Evolutionary conservation across 2,797 vertebrate genomes (phyloP).

Genomic region (Sebastes matsubarae): DNA sequence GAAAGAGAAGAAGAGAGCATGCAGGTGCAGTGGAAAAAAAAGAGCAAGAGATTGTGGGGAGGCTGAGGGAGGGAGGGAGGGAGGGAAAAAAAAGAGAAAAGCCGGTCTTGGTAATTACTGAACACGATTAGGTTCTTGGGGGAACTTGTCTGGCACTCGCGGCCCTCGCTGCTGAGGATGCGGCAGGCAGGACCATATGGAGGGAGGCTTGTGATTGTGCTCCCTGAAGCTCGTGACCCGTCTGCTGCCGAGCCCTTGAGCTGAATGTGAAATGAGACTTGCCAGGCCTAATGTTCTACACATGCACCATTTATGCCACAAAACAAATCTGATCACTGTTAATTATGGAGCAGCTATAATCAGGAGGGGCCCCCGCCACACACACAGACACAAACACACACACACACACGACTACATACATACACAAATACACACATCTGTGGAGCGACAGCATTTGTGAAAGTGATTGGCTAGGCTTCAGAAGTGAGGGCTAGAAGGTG

Average conservation of each 20-base stretch:
- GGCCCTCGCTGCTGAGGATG: conserved; percentile 91
- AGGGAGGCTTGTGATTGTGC: conserved; percentile 96
- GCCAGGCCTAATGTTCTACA: conserved; percentile 98
- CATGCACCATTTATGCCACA: conserved; percentile 99
- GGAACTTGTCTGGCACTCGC: conserved; percentile 97
- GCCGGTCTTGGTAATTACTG: conserved; percentile 94
- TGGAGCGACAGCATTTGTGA: conserved; percentile 23
- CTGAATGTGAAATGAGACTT: conserved; percentile 98
- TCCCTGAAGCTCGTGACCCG: conserved; percentile 99
- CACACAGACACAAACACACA: conserved; percentile 33
- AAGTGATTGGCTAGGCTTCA: conserved; percentile 37
- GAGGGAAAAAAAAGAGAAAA: conserved; percentile 47
- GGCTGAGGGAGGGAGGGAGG: conserved; percentile 21
- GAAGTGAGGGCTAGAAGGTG: conserved; percentile 34
- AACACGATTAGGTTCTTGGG: conserved; percentile 99
- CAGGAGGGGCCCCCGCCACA: conserved; percentile 80
- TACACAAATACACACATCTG: conserved; percentile 44
- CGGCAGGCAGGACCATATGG: conserved; percentile 97
- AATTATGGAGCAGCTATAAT: conserved; percentile 98
- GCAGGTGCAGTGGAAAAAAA: conserved; percentile 55
- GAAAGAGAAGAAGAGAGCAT: conserved; percentile 42
- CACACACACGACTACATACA: conserved; percentile 13
- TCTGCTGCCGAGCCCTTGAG: conserved; percentile 98
- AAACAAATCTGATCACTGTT: conserved; percentile 99
- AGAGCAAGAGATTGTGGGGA: conserved; percentile 29